phyloP scores from a whole-genome alignment of 2,888 invertebrate genomes.

The Agrotis ipsilon region DNA sequence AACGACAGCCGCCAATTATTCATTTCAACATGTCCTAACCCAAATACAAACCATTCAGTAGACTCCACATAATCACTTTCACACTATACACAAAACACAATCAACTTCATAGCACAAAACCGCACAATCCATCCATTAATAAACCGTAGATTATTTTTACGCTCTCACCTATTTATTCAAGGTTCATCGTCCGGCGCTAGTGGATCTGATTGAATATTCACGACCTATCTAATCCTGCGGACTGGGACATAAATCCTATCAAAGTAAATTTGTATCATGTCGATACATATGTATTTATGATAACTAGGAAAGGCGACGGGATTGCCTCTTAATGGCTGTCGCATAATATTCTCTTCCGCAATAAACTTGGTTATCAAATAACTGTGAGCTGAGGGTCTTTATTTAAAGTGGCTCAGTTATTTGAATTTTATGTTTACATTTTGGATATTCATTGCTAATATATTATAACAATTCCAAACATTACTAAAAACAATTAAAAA shows the following conservation, averaged over 20 bases:
- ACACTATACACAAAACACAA: neutral
- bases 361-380: slow-evolving; percentile 40
- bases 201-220: slow-evolving; percentile 62
- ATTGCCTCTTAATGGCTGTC: slow-evolving; percentile 44
- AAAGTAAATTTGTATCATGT: slow-evolving; percentile 57
- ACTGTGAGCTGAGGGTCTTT: slow-evolving; percentile 11
- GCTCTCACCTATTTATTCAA: slow-evolving; percentile 55
- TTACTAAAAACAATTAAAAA: neutral
- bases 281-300: slow-evolving; percentile 64
- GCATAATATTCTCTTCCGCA: slow-evolving; percentile 38
- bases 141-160: slow-evolving; percentile 45
- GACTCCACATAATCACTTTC: no score
- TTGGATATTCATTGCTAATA: neutral
- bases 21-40: neutral
- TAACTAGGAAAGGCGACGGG: slow-evolving; percentile 52
- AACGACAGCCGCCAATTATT: no score
- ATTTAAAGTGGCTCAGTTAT: neutral
- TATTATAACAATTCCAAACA: neutral
- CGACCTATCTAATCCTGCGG: slow-evolving; percentile 51
- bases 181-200: slow-evolving; percentile 41
- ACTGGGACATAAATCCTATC: slow-evolving; percentile 51
- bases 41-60: neutral
- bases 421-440: neutral
- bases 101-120: neutral
- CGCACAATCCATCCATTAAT: neutral